These are phyloP conservation scores for Aplochiton taeniatus DNA, from an alignment of 2,797 vertebrate genomes.

Conservation along the genomic window DNA sequence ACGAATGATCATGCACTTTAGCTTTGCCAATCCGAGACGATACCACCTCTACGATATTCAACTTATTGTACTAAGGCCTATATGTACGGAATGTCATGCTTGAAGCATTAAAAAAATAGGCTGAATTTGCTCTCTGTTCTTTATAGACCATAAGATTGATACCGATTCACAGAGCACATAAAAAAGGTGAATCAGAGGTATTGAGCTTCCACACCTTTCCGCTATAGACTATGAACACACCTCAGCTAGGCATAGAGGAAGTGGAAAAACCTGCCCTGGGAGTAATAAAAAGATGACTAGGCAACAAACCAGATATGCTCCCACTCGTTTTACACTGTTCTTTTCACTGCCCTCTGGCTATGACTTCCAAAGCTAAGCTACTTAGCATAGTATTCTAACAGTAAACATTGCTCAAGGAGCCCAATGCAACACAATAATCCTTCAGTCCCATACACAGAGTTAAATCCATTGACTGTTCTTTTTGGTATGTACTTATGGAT, in stretches of 20 bases:
- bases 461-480: too few relatives aligned
- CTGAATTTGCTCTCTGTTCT: conserved; percentile 19
- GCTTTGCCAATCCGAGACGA: too few relatives aligned
- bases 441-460: too few relatives aligned
- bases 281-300: conserved; percentile 56
- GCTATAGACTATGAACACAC: too few relatives aligned
- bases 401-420: conserved; percentile 44
- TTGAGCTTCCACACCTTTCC: conserved; percentile 64
- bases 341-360: conserved; percentile 68
- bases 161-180: conserved; percentile 55
- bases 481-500: too few relatives aligned
- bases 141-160: conserved; percentile 9
- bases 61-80: too few relatives aligned
- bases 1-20: too few relatives aligned
- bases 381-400: conserved; percentile 54
- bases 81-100: too few relatives aligned
- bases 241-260: conserved; percentile 56
- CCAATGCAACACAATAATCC: background rate
- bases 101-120: conserved; percentile 1
- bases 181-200: conserved; percentile 67
- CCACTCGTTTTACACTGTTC: conserved; percentile 45
- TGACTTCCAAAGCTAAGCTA: conserved; percentile 71
- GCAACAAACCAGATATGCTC: conserved; percentile 65
- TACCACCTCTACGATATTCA: too few relatives aligned
- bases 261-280: conserved; percentile 69